Evolutionary conservation across 2,797 vertebrate species (phyloP).

Genomic region (Hemibagrus guttatus): DNA sequence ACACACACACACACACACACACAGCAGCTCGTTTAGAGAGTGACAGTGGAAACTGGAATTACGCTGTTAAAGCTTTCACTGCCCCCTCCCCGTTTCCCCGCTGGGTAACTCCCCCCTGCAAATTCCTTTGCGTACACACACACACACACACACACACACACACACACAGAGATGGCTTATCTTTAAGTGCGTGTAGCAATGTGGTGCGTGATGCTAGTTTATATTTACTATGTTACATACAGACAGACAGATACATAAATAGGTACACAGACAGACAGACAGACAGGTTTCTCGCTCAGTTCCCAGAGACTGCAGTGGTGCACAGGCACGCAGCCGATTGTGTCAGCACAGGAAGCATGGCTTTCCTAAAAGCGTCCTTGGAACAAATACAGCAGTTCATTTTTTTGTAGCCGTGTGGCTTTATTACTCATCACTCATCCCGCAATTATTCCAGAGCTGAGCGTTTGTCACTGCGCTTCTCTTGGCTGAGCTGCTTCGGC

Average conservation of each 20-base stretch:
- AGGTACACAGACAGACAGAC: not conserved
- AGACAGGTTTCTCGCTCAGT: not conserved
- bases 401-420: not conserved
- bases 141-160: conserved; percentile 17
- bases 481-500: not conserved
- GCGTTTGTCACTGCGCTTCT: not conserved
- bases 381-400: not conserved
- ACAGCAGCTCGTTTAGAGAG: conserved; percentile 66
- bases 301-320: not conserved
- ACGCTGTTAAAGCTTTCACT: conserved; percentile 62
- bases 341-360: not conserved
- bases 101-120: conserved; percentile 19
- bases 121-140: not conserved
- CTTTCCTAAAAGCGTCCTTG: not conserved
- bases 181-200: not conserved
- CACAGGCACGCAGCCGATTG: not conserved
- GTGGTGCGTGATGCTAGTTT: not conserved
- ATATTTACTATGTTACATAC: not conserved
- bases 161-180: not conserved
- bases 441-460: not conserved
- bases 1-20: conserved; percentile 47
- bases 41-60: conserved; percentile 77
- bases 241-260: not conserved
- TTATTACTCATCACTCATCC: not conserved
- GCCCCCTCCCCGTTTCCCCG: conserved; percentile 13